Conservation (phyloP, 2,113 vertebrate species). For the Pomatostomus ruficeps region DNA sequence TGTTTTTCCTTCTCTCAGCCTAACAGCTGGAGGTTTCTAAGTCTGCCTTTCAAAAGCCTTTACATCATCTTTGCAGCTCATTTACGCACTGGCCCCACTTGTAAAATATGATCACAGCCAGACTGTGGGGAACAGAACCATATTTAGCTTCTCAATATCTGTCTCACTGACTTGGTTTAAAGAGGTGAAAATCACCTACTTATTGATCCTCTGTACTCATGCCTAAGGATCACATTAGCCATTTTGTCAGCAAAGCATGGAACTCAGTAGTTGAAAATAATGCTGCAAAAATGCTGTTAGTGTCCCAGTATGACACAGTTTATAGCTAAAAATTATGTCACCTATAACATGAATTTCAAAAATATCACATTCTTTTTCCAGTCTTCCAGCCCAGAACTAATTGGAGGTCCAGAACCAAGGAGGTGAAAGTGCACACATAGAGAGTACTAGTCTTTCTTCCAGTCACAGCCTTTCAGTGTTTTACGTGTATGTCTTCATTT, state of each 20-base stretch:
- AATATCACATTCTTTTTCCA: neutral
- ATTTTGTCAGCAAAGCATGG: neutral
- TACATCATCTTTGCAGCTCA: conserved; percentile 19
- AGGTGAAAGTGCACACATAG: neutral
- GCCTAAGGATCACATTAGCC: neutral
- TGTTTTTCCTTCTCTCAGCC: neutral
- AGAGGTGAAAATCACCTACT: conserved; percentile 23
- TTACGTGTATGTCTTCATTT: neutral
- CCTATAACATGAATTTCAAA: neutral
- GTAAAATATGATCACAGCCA: conserved; percentile 10
- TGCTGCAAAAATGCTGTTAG: neutral
- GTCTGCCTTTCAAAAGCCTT: neutral
- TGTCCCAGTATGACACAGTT: neutral
- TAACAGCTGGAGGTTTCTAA: conserved; percentile 36
- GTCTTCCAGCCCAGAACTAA: neutral
- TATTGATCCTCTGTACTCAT: neutral
- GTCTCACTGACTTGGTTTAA: neutral
- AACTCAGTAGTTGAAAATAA: neutral
- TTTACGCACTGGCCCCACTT: neutral
- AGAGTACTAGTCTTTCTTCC: neutral
- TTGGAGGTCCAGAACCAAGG: neutral
- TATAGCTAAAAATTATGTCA: neutral
- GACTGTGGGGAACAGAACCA: neutral
- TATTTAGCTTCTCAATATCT: neutral
- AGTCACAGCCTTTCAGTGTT: neutral